Percentiles rank a stretch among this genome's conserved stretches.
Conservation (phyloP, 2,888 invertebrate genomes). For the Ligdia adustata region DNA sequence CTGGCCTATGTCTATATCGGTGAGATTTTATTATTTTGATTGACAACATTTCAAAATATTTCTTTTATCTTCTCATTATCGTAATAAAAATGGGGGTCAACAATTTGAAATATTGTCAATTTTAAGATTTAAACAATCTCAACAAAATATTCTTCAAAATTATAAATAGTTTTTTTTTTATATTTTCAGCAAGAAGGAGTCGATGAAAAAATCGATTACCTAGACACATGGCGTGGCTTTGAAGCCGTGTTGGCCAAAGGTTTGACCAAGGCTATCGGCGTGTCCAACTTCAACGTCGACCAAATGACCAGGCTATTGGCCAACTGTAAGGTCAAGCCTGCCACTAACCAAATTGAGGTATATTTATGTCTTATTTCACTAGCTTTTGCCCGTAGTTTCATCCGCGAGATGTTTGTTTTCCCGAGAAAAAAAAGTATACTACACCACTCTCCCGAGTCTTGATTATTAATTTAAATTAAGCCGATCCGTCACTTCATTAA, state of each 20-base stretch:
- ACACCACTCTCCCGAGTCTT: no score
- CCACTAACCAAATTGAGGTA: constrained; percentile 81
- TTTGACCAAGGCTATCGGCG: constrained; percentile 87
- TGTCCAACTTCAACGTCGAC: constrained; percentile 91
- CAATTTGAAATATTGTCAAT: no score
- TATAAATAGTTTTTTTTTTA: background rate
- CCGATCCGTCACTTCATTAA: no score
- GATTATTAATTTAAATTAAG: no score
- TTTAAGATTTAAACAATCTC: no score
- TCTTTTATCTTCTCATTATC: background rate
- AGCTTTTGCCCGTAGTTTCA: no score
- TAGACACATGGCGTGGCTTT: constrained; percentile 90
- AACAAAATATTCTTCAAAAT: no score
- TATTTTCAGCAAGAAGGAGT: constrained; percentile 60
- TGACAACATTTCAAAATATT: background rate
- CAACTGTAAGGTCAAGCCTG: constrained; percentile 84
- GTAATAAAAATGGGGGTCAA: no score
- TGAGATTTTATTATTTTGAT: constrained; percentile 42
- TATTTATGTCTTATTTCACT: no score
- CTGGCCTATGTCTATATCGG: constrained; percentile 70
- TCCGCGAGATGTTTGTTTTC: no score
- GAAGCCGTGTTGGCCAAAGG: constrained; percentile 87
- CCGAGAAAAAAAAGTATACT: no score
- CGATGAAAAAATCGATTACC: constrained; percentile 87
- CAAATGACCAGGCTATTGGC: constrained; percentile 87